phyloP scores from a whole-genome alignment of 2,113 vertebrate genomes.

The Cyprinus carpio region DNA sequence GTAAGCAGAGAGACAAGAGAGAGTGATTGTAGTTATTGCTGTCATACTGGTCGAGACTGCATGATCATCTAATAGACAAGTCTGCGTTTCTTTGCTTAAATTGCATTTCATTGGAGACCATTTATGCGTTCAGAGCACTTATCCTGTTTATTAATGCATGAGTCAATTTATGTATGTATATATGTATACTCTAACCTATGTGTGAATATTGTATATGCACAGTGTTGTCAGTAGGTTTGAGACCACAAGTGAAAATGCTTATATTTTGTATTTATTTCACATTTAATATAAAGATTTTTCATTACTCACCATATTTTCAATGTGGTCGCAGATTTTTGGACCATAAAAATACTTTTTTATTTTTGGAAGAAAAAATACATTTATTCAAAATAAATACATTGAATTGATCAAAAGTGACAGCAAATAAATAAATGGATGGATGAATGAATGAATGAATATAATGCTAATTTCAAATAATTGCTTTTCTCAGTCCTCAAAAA shows the following conservation, averaged over 20 bases:
- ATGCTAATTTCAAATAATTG: background rate
- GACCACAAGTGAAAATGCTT: background rate
- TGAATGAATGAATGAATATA: background rate
- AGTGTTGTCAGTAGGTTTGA: background rate
- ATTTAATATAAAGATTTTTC: background rate
- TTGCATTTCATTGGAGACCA: conserved; percentile 14
- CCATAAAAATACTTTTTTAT: background rate
- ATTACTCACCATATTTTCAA: background rate
- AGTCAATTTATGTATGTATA: background rate
- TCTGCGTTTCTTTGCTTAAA: background rate
- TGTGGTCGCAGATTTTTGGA: background rate
- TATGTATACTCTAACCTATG: background rate
- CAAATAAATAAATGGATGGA: background rate
- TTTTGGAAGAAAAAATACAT: background rate
- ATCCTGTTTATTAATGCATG: conserved; percentile 26
- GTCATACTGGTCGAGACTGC: background rate
- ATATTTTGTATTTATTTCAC: background rate
- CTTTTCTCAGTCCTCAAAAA: background rate
- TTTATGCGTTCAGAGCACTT: conserved; percentile 6
- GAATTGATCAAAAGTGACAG: background rate
- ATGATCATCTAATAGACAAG: background rate
- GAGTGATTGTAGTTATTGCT: conserved; percentile 22
- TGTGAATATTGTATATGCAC: background rate
- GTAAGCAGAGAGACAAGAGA: conserved; percentile 64
- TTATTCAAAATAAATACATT: background rate